Evolutionary conservation across 1,140 invertebrate species (phyloP), one percentile per base, ranked within the genome.

Genomic region (Octopus bimaculoides): DNA sequence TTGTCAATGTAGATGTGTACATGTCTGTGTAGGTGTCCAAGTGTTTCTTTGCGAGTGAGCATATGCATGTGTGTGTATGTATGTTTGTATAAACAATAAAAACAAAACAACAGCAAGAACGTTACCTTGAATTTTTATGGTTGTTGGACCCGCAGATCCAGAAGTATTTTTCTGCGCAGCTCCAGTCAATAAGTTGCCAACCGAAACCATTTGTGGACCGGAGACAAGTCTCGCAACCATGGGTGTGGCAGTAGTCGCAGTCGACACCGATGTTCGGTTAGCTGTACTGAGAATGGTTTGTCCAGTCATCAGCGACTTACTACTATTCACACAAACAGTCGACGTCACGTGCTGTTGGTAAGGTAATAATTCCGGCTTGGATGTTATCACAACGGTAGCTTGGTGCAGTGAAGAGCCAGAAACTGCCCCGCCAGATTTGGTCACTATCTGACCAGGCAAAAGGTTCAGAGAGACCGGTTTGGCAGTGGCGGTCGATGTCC

Each of bases 191-290:
- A 89, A 79, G 75, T 87, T 89, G 78, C 88, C 82, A 7, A 89
- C 84, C 54, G 86, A 87, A 0, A 89, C 82, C 78, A 88, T 84
- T 77, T 88, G 87, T 54, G 87, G 85, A 5, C 81, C 82, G 14
- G 84, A 79, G 17, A 89, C 82, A 7, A 89, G 77, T 52, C 87
- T 82, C 4, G 88, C 86, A 54, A 89, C 84, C 20, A 89, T 82
- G 17, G 87, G 87, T 17, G 82, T 81, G 17, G 79, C 82, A 14
- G 81, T 78, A 14, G 81, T 78, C 4, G 78, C 73, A 54, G 73
- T 66, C 17, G 75, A n/a, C 74, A 78, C 74, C 8, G 56, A 41
- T 6, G 17, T 55, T n/a, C 75, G 56, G 56, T 66, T 54, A 74
- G 74, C 78, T 73, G 80, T 69, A 55, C 66, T 78, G 75, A 74